These are phyloP conservation scores for Gallinago media DNA, from an alignment of 2,113 vertebrate genomes.

Conservation along the genomic window DNA sequence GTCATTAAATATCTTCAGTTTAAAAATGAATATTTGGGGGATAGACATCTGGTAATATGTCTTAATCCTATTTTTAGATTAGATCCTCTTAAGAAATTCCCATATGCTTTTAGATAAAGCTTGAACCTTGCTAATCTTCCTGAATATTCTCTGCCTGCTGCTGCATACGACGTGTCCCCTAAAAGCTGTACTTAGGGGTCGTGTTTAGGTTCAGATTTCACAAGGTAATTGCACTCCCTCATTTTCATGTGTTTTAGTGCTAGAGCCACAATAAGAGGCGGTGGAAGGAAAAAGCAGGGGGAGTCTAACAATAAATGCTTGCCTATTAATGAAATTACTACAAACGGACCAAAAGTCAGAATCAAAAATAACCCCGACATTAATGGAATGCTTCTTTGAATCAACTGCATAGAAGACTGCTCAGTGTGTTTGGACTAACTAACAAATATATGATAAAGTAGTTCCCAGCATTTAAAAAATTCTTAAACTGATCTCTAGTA, in stretches of 20 bases:
- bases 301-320: not conserved
- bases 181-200: conserved; percentile 36
- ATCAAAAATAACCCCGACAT: conserved; percentile 29
- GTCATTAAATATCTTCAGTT: conserved; percentile 79
- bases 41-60: conserved; percentile 77
- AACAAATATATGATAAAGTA: conserved; percentile 40
- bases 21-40: conserved; percentile 78
- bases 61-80: conserved; percentile 76
- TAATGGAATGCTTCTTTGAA: conserved; percentile 44
- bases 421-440: not conserved
- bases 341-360: conserved; percentile 31
- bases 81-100: conserved; percentile 69
- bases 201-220: conserved; percentile 47
- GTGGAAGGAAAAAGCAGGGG: not conserved
- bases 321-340: conserved; percentile 43
- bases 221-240: conserved; percentile 39
- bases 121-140: conserved; percentile 59
- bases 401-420: not conserved
- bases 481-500: conserved; percentile 27
- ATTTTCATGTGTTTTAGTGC: conserved; percentile 46
- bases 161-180: not conserved
- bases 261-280: conserved; percentile 2
- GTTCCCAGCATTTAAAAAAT: conserved; percentile 52
- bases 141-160: conserved; percentile 50
- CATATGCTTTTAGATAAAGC: conserved; percentile 57